Conservation (phyloP, 2,797 vertebrate species). For the Chaenodraco wilsoni region DNA sequence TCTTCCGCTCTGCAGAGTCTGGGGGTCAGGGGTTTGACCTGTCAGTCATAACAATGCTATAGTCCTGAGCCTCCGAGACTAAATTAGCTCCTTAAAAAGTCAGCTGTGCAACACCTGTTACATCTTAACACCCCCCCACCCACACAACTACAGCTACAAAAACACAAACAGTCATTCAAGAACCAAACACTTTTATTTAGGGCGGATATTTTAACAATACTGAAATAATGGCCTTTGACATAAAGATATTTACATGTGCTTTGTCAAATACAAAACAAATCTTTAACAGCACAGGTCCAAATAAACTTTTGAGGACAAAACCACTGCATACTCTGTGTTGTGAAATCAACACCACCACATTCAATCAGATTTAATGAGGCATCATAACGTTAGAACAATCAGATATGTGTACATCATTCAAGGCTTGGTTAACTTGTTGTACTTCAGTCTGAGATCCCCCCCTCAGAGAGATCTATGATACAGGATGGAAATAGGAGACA, state of each 20-base stretch:
- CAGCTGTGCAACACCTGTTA: conserved; percentile 69
- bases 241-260: no score
- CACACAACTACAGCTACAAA: neutral
- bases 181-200: no score
- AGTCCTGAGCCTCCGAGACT: conserved; percentile 30
- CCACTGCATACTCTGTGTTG: neutral
- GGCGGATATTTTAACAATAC: no score
- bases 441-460: neutral
- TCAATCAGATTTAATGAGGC: conserved; percentile 25
- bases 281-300: neutral
- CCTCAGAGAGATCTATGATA: conserved; percentile 17
- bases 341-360: conserved; percentile 14
- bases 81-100: conserved; percentile 53
- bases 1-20: conserved; percentile 8
- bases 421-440: conserved; percentile 5
- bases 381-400: neutral
- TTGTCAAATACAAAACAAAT: neutral
- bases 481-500: conserved; percentile 13
- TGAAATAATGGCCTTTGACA: no score
- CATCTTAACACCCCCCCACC: conserved; percentile 2
- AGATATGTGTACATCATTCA: conserved; percentile 9
- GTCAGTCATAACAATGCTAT: conserved; percentile 8
- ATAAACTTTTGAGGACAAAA: neutral
- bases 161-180: neutral
- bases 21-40: neutral